Conservation (phyloP, 2,797 vertebrate genomes). For the Petrocephalus schoutedeni region DNA sequence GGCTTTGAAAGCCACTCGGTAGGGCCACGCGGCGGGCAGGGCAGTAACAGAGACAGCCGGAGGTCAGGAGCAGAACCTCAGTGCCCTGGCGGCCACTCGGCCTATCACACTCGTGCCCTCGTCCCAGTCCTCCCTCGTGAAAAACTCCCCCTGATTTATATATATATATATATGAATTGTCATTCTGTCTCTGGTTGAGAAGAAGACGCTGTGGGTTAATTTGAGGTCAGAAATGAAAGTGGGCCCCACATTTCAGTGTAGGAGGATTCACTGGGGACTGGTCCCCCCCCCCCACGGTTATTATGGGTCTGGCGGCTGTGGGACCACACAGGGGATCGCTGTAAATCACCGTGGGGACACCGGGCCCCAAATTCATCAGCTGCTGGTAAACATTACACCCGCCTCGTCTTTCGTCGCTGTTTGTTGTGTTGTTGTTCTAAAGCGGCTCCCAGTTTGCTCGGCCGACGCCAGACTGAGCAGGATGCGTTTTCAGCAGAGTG, state of each 20-base stretch:
- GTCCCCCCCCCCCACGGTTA: conserved; percentile 30
- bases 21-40: neutral
- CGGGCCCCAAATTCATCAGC: conserved; percentile 26
- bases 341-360: conserved; percentile 31
- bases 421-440: conserved; percentile 38
- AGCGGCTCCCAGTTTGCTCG: conserved; percentile 29
- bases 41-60: neutral
- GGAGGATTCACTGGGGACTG: neutral
- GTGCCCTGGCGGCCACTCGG: too few species aligned
- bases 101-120: neutral
- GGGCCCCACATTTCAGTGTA: neutral
- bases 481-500: conserved; percentile 26
- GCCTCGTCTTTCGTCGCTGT: conserved; percentile 34
- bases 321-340: conserved; percentile 31
- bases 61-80: neutral
- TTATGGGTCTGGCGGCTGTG: conserved; percentile 37
- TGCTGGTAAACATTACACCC: conserved; percentile 14
- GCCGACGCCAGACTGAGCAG: conserved; percentile 31
- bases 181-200: neutral
- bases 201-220: conserved; percentile 14
- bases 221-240: conserved; percentile 10
- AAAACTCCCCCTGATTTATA: neutral
- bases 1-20: neutral
- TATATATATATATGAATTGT: neutral
- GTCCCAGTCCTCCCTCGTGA: neutral